These are phyloP conservation scores for Toxonevra muliebris DNA, from an alignment of 2,888 invertebrate species.

Conservation along the genomic window DNA sequence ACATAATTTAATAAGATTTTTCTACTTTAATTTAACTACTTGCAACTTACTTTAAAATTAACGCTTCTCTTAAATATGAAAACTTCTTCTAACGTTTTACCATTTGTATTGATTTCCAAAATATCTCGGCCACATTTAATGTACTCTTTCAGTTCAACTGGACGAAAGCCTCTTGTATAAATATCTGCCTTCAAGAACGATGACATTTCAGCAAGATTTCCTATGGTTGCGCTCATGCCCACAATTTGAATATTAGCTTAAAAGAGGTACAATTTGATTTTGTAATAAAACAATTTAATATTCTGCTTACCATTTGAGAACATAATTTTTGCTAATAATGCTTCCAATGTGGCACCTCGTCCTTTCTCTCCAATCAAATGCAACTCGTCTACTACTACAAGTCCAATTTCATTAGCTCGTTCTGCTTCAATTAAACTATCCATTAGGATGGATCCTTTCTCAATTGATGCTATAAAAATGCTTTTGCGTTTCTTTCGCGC, in stretches of 20 bases:
- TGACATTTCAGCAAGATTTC: constrained; percentile 84
- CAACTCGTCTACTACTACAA: constrained; percentile 88
- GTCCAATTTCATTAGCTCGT: constrained; percentile 79
- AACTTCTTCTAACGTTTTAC: constrained; percentile 66
- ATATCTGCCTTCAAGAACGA: constrained; percentile 83
- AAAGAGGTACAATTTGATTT: constrained; percentile 13
- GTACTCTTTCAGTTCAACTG: constrained; percentile 84
- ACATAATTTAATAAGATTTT: constrained; percentile 13
- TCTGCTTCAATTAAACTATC: constrained; percentile 84
- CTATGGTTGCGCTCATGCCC: constrained; percentile 98
- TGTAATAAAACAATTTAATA: too few relatives aligned
- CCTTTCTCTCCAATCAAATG: constrained; percentile 91
- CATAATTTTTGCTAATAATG: constrained; percentile 81
- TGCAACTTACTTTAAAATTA: constrained; percentile 62
- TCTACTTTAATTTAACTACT: neutral
- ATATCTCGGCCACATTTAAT: constrained; percentile 76
- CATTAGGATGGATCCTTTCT: constrained; percentile 88
- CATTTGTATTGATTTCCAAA: constrained; percentile 68
- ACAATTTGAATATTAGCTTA: constrained; percentile 83
- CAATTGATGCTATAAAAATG: constrained; percentile 92
- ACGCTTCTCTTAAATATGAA: constrained; percentile 67
- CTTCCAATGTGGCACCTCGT: constrained; percentile 87
- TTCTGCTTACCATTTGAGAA: constrained; percentile 71
- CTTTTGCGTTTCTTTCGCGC: constrained; percentile 78
- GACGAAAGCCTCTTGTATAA: constrained; percentile 87